Evolutionary conservation across 2,888 invertebrate genomes (phyloP), one percentile per base, ranked within the genome.

Genomic region (Pharmacophagus antenor): DNA sequence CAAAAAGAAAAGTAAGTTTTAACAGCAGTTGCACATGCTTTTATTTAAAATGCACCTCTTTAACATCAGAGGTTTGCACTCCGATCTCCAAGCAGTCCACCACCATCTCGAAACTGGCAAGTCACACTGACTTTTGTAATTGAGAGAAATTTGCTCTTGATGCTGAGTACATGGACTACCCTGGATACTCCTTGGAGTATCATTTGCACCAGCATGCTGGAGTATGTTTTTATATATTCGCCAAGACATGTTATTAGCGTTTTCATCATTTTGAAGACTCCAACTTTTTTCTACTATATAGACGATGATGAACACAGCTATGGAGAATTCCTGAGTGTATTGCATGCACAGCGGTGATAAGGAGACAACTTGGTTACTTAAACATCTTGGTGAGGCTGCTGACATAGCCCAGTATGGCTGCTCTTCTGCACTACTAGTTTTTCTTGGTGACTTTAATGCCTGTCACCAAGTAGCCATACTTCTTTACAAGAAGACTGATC

Each of bases 61-160:
- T 12, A 63, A 63, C 21, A 63, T 57, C 17, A 15, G 63, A 46
- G 62, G 59, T 17, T 8, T 58, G 58, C 52, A 58, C 70, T 58
- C 56, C 12, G 57, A 62, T 50, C 42, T 54, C 54, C 17, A 20
- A n/a, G n/a, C 51, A 84, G 86, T 66, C 80, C 76, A 62, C 67
- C 71, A n/a, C 72, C 73, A 46, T 23, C 58, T 63, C 17, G 62
- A 58, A 55, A 59, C 49, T n/a, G 44, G 12, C 7, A 62, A 52
- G 41, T 58, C 49, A 8, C 48, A 42, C 21, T n/a, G 61, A 22
- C 27, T 63, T 15, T 61, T 63, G 15, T 61, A 10, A 61, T 58
- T 54, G 61, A 63, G 59, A 59, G 59, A 62, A 10, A 27, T 27
- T 8, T 10, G 27, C 27, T 27, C 7, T 27, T 27, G 23, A 63